phyloP scores from a whole-genome alignment of 2,888 invertebrate genomes.

The Nowickia ferox region DNA sequence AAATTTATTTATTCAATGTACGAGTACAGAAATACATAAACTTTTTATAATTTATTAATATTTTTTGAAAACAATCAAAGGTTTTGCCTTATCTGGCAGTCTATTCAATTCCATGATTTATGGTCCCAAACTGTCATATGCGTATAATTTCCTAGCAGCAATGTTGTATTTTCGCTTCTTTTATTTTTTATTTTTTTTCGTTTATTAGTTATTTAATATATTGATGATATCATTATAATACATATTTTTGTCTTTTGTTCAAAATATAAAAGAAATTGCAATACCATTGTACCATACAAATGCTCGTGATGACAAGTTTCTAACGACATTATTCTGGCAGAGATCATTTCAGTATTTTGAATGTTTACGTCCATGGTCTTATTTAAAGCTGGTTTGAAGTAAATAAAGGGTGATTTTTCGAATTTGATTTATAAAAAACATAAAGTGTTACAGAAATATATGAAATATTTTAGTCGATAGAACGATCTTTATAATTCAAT shows the following conservation, averaged over 20 bases:
- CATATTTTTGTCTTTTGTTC: background rate
- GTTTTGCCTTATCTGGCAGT: background rate
- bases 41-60: slow-evolving; percentile 4
- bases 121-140: slow-evolving; percentile 56
- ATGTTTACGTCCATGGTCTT: too few relatives aligned
- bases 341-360: too few relatives aligned
- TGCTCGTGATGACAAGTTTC: too few relatives aligned
- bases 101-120: slow-evolving; percentile 1
- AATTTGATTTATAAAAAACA: too few relatives aligned
- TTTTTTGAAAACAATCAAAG: background rate
- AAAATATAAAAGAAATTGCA: slow-evolving; percentile 3
- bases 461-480: too few relatives aligned
- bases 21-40: background rate
- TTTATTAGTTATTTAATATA: background rate
- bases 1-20: too few relatives aligned
- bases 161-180: slow-evolving; percentile 36
- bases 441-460: too few relatives aligned
- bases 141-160: slow-evolving; percentile 16
- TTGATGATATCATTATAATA: slow-evolving; percentile 57
- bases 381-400: too few relatives aligned
- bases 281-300: background rate
- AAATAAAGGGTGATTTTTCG: too few relatives aligned
- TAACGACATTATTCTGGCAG: too few relatives aligned
- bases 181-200: slow-evolving; percentile 15
- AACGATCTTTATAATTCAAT: too few relatives aligned